Evolutionary conservation across 2,888 invertebrate species (phyloP).

Genomic region (Shargacucullia verbasci): DNA sequence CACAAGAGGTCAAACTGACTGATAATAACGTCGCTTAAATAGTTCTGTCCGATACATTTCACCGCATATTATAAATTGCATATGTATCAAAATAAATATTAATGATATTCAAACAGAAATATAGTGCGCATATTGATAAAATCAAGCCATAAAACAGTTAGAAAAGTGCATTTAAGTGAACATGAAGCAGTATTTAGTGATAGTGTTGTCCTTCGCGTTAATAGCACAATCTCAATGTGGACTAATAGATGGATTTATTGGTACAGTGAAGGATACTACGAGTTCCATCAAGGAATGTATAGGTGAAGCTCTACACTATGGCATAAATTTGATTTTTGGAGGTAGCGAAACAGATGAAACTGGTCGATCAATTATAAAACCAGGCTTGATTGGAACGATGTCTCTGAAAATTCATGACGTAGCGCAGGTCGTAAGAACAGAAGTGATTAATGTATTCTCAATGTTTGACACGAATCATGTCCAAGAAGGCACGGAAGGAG

Average conservation of each 20-base stretch:
- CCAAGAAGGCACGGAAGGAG: slow-evolving; percentile 48
- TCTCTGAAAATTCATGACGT: slow-evolving; percentile 48
- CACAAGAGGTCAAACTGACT: slow-evolving; percentile 32
- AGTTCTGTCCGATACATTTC: slow-evolving; percentile 4
- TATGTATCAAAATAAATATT: not conserved
- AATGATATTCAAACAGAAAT: not conserved
- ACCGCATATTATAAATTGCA: not conserved
- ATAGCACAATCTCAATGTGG: slow-evolving; percentile 46
- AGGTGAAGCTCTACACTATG: slow-evolving; percentile 37
- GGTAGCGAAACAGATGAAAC: slow-evolving; percentile 21
- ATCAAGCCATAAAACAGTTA: too few species aligned
- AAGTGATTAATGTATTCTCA: slow-evolving; percentile 39
- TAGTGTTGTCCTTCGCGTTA: slow-evolving; percentile 39
- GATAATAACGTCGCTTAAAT: slow-evolving; percentile 36
- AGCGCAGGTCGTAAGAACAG: slow-evolving; percentile 19
- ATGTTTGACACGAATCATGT: slow-evolving; percentile 48
- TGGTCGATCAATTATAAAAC: slow-evolving; percentile 35
- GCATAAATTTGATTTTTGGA: slow-evolving; percentile 53
- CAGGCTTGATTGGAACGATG: slow-evolving; percentile 51
- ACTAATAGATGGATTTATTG: slow-evolving; percentile 49
- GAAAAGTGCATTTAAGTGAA: too few species aligned
- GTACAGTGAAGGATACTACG: slow-evolving; percentile 52
- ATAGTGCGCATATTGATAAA: too few species aligned
- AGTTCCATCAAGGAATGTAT: slow-evolving; percentile 46
- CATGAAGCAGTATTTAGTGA: slow-evolving; percentile 48